Evolutionary conservation across 2,797 vertebrate species (phyloP).

Genomic region (Karalla daura): DNA sequence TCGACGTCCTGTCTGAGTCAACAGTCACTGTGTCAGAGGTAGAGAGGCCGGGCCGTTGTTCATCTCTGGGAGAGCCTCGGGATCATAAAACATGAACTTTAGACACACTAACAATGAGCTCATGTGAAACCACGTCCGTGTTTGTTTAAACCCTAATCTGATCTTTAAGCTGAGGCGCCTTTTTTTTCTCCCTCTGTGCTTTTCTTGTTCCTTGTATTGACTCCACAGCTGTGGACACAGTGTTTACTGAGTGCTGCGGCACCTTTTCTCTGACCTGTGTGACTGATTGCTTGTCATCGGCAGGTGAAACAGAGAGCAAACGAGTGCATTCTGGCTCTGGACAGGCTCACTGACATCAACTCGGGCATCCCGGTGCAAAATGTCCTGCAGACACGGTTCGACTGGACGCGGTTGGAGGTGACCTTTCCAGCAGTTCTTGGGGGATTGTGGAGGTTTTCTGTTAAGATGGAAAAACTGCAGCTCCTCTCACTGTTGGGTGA

Average conservation of each 20-base stretch:
- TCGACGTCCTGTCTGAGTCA: neutral
- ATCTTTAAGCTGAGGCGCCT: neutral
- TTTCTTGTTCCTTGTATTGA: neutral
- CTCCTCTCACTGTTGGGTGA: too few species aligned
- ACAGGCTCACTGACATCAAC: slow-evolving; percentile 87
- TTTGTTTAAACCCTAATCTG: neutral
- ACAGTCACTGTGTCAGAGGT: neutral
- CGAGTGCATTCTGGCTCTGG: slow-evolving; percentile 90
- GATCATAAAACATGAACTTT: slow-evolving; percentile 30
- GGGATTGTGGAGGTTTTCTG: neutral
- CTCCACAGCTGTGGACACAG: neutral
- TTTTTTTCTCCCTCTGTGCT: neutral
- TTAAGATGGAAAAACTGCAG: neutral
- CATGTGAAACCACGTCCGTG: slow-evolving; percentile 28
- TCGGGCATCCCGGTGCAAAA: slow-evolving; percentile 85
- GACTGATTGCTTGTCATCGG: neutral
- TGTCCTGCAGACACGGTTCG: slow-evolving; percentile 85
- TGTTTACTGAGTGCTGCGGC: rapidly evolving
- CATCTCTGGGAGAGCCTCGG: neutral
- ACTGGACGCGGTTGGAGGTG: slow-evolving; percentile 89
- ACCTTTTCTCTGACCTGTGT: neutral
- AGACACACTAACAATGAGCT: neutral
- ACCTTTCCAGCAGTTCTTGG: slow-evolving; percentile 3
- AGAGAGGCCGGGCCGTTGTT: neutral
- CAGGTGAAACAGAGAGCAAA: slow-evolving; percentile 91